Evolutionary conservation across 2,113 vertebrate species (phyloP).

Genomic region (Mola mola): DNA sequence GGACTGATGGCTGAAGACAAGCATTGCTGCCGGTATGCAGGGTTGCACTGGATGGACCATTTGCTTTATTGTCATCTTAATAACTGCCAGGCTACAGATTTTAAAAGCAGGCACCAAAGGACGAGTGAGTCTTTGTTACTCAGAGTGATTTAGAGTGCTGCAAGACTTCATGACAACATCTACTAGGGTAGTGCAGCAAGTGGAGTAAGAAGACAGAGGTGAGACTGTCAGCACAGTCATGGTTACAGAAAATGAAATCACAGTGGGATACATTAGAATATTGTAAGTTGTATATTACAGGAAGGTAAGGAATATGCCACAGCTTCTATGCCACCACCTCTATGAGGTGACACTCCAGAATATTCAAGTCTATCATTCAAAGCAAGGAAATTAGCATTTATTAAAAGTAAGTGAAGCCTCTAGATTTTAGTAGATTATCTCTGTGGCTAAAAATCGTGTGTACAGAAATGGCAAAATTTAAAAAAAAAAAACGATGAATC

Average conservation of each 20-base stretch:
- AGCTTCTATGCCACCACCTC: not conserved
- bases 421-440: not conserved
- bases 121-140: not conserved
- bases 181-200: not conserved
- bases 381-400: slow-evolving; percentile 6
- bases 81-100: slow-evolving; percentile 3
- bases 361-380: slow-evolving; percentile 1
- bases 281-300: not conserved
- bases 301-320: not conserved
- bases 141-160: not conserved
- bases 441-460: not conserved
- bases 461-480: slow-evolving; percentile 7
- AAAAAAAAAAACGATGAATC: slow-evolving; percentile 31
- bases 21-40: too few relatives aligned
- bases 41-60: too few relatives aligned
- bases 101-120: not conserved
- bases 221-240: not conserved
- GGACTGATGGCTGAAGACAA: too few relatives aligned
- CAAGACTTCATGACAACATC: not conserved
- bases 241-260: slow-evolving; percentile 1
- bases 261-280: not conserved
- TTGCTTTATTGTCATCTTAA: not conserved
- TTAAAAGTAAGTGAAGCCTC: slow-evolving; percentile 14
- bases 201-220: not conserved
- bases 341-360: not conserved